Base-by-base conservation (phyloP, 2,888 invertebrate species). In the Yponomeuta malinellus region DNA sequence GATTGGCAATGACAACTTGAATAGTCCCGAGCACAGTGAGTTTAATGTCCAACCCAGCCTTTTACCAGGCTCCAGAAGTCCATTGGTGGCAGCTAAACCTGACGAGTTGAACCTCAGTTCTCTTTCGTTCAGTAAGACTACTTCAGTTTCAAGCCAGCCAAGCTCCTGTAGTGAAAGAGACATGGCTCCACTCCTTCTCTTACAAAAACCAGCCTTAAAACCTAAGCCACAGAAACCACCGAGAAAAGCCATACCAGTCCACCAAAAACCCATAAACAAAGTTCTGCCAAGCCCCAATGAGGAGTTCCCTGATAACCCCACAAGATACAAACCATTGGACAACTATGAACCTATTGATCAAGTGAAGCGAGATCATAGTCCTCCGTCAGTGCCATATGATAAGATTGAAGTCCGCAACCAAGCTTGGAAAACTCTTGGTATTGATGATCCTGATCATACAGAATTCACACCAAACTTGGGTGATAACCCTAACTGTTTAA, bases 1-100 rank as follows among this genome's bases (percentile, higher is more conserved):
- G 77, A 93, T 97, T 73, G 95, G 94, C n/a, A 94, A 93, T 76
- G 96, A 96, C 75, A 93, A 93, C 74, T 79, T 93, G 10, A 93
- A 93, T 76, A 94, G 93, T 78, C 92, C 95, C 71, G 96, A 95
- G 73, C 95, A 95, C 79, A 94, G 95, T 71, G 96, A 96, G 78
- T 91, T 91, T 73, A 95, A 94, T 79, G 96, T 96, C 76, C 94
- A 96, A 74, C 94, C 95, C 73, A 95, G 95, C 59, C 88, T 95
- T n/a, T 96, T 96, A 81, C 95, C 97, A 37, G 94, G 97, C 33
- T 97, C 97, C 5, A 93, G 97, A 75, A 96, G 96, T 77, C 97
- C 97, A 0, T 83, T 97, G 75, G 96, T 96, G 2, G 95, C 95
- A 72, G 82, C 92, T 9, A 84, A 87, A 72, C 90, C 92, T 71